Evolutionary conservation across 2,797 vertebrate species (phyloP), one percentile per base, ranked within the genome.

Genomic region (Lycodopsis pacificus): DNA sequence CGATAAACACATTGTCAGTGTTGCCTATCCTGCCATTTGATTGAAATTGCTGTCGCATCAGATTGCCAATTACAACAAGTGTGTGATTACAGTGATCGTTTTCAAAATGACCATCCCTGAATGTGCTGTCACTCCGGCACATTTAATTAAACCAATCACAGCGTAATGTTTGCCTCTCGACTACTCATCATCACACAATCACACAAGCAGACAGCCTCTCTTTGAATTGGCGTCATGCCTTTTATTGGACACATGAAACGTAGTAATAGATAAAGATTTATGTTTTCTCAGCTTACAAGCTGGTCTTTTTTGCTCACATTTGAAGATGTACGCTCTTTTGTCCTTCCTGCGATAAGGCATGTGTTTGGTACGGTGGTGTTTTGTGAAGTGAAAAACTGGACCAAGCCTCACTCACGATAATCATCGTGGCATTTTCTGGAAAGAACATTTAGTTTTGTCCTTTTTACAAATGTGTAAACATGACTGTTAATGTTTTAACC

Each of bases 81-180:
- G 78, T 83, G 83, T 91, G 90, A 93, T 93, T 91, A 91, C 76
- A 83, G 75, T 78, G 77, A 92, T 91, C 71, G 36, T 53, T 91
- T 83, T 89, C 80, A 84, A 87, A 92, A 89, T 91, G 90, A 83
- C 88, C 87, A 49, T 68, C 81, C 49, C 79, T 58, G 73, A 81
- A 82, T 80, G 80, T 54, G 84, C 86, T 78, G 87, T 88, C 87
- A 85, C 76, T 86, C 80, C 76, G 70, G 46, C 79, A 79, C 65
- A 61, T 88, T 87, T 86, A 88, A 91, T 91, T 88, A 89, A 88
- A 89, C 84, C 81, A 85, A 87, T 91, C 83, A 82, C 65, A 76
- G 71, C 36, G 61, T 83, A 80, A 84, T 90, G 84, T 85, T 79
- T 54, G 78, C 72, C 79, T 88, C 84, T 91, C 82, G 56, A 71